These are phyloP conservation scores for Eupsilia transversa DNA, from an alignment of 2,888 invertebrate species.

Conservation along the genomic window DNA sequence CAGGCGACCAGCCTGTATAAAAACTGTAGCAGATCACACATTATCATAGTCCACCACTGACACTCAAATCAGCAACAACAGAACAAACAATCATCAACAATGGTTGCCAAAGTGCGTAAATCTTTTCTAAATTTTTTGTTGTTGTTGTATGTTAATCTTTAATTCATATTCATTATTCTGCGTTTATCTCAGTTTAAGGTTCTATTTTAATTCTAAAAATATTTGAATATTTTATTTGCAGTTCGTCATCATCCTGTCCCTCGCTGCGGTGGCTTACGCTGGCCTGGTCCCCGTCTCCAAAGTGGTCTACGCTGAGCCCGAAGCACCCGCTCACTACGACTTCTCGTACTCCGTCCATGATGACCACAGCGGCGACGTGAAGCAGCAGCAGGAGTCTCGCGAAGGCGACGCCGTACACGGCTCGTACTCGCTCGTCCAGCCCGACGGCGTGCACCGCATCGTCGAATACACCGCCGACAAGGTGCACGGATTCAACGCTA, in stretches of 20 bases:
- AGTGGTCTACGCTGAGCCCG: slow-evolving; percentile 80
- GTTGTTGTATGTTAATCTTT: too few species aligned
- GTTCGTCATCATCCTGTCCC: slow-evolving; percentile 79
- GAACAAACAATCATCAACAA: slow-evolving; percentile 56
- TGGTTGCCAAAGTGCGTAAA: slow-evolving; percentile 83
- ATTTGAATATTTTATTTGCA: slow-evolving; percentile 58
- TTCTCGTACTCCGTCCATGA: slow-evolving; percentile 87
- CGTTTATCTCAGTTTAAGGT: not conserved
- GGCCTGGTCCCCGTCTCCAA: slow-evolving; percentile 75
- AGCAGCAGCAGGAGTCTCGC: slow-evolving; percentile 86
- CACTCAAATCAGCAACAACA: slow-evolving; percentile 75
- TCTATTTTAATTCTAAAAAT: not conserved
- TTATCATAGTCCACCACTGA: slow-evolving; percentile 77
- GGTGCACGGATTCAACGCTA: slow-evolving; percentile 86
- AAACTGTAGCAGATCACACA: slow-evolving; percentile 74
- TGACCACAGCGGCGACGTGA: slow-evolving; percentile 84
- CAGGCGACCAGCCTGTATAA: slow-evolving; percentile 75
- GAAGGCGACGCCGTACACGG: slow-evolving; percentile 85
- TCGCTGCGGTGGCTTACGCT: slow-evolving; percentile 77
- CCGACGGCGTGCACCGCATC: too few species aligned
- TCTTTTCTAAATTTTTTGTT: too few species aligned
- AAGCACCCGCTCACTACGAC: too few species aligned
- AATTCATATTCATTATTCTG: not conserved
- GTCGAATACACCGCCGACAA: slow-evolving; percentile 87
- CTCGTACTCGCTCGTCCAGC: slow-evolving; percentile 87